Evolutionary conservation across 2,888 invertebrate species (phyloP), one percentile per base, ranked within the genome.

Genomic region (Petrolisthes cinctipes): DNA sequence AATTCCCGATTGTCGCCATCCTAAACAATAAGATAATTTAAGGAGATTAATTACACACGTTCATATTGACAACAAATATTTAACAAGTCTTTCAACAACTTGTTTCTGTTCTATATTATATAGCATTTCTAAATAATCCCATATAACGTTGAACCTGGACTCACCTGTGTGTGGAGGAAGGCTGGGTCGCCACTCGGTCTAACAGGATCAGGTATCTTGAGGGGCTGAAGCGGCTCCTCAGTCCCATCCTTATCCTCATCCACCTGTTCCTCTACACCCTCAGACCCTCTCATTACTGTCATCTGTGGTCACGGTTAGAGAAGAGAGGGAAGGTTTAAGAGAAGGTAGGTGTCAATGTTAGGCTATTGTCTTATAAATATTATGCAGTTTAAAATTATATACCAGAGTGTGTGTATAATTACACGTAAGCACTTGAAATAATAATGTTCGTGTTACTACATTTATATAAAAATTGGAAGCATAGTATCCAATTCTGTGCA

Each of bases 1-100:
- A 76, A 85, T 37, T 86, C 90, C 56, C 53, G 53, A 37, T 7
- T 20, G 51, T 86, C 75, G 54, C 82, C 14, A n/a, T 79, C 66
- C 86, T 86, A 82, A 37, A 37, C 37, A 37, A 37, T 37, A 2
- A 37, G 37, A 37, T 37, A n/a, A 17, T n/a, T 20, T 14, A 17
- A 37, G 5, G 23, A 66, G 53, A 11, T 23, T 11, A n/a, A 56
- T 5, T n/a, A 6, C 11, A 51, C 17, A 68, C 17, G 4, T 4
- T 68, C 20, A 68, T 68, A 17, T 68, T 68, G 20, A 5, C 6
- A 68, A 37, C 37, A 20, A 76, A 76, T 37, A 20, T n/a, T 0
- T 76, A n/a, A 66, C 20, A 76, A 66, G n/a, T 37, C 2, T 37
- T 37, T 37, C 37, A 37, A 37, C 37, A 37, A 37, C 37, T 37